Percentiles rank a stretch among this genome's conserved stretches.
Conservation (phyloP, 2,113 vertebrate genomes). For the Microcebus tavaratra region DNA sequence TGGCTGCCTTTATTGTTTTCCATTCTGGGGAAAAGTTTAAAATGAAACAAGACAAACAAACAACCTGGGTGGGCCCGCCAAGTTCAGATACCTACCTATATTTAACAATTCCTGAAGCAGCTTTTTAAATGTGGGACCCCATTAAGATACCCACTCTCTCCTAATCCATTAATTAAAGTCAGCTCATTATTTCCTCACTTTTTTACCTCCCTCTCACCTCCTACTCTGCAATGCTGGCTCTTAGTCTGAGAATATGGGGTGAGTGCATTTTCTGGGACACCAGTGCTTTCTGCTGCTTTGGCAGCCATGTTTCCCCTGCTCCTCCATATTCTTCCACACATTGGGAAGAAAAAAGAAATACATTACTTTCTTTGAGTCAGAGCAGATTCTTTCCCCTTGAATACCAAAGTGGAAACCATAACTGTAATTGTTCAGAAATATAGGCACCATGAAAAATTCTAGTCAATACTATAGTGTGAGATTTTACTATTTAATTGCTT, state of each 20-base stretch:
- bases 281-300: neutral
- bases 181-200: neutral
- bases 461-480: neutral
- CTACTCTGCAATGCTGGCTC: neutral
- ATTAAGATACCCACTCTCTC: neutral
- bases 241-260: neutral
- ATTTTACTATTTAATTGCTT: constrained; percentile 51
- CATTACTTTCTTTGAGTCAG: neutral
- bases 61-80: too few relatives aligned
- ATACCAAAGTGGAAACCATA: constrained; percentile 13
- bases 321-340: neutral
- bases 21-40: neutral
- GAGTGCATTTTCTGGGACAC: neutral
- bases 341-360: neutral
- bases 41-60: neutral
- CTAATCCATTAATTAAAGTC: neutral
- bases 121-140: neutral
- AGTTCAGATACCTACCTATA: neutral
- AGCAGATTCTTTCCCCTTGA: constrained; percentile 19
- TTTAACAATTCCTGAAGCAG: neutral
- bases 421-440: constrained; percentile 56
- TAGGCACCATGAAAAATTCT: constrained; percentile 47
- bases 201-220: neutral
- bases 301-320: neutral
- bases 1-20: neutral